These are phyloP conservation scores for Nesogale talazaci DNA, from an alignment of 2,113 vertebrate species.

Conservation along the genomic window DNA sequence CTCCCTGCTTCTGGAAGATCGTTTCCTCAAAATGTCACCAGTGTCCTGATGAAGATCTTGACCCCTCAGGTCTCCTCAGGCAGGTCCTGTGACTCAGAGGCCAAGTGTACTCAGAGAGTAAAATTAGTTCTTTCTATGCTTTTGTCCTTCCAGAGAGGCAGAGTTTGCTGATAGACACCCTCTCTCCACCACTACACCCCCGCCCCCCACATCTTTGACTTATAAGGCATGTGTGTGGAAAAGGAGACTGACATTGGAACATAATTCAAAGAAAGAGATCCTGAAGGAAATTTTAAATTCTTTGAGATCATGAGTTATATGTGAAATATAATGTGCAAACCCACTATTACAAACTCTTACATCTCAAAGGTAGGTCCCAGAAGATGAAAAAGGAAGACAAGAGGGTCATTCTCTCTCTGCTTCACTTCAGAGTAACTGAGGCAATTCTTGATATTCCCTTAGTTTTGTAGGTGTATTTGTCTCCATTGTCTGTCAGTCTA, in stretches of 20 bases:
- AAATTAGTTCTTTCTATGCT: not conserved
- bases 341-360: not conserved
- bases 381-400: conserved; percentile 9
- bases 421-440: not conserved
- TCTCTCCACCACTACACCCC: too few relatives aligned
- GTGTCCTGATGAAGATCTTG: not conserved
- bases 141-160: not conserved
- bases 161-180: not conserved
- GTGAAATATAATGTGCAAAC: not conserved
- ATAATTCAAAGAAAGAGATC: not conserved
- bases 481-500: not conserved
- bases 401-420: not conserved
- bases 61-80: not conserved
- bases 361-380: not conserved
- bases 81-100: not conserved
- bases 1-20: not conserved
- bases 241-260: not conserved
- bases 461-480: not conserved
- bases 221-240: not conserved
- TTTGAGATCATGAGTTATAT: not conserved
- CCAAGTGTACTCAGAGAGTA: not conserved
- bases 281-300: not conserved
- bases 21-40: not conserved
- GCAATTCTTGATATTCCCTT: not conserved
- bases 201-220: not conserved